These are phyloP conservation scores for Drosophila merina DNA, from an alignment of 2,888 invertebrate genomes.

Conservation along the genomic window DNA sequence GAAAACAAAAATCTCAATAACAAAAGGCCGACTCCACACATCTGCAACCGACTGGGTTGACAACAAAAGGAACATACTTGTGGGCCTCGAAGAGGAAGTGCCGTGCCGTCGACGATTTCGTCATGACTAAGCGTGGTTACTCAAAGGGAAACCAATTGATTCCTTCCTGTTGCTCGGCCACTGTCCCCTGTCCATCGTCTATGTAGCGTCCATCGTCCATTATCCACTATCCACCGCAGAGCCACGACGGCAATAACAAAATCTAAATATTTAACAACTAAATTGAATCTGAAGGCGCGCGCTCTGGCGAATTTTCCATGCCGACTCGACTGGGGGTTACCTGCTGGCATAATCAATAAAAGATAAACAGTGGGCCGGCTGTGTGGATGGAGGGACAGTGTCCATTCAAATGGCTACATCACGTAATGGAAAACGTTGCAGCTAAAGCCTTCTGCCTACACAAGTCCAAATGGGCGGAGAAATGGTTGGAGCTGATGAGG, in stretches of 20 bases:
- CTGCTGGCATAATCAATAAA: slow-evolving; percentile 73
- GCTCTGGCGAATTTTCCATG: slow-evolving; percentile 72
- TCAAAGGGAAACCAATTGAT: slow-evolving; percentile 76
- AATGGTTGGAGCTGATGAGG: slow-evolving; percentile 2
- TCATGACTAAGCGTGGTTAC: slow-evolving; percentile 66
- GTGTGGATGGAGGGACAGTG: slow-evolving; percentile 5
- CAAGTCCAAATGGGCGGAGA: slow-evolving; percentile 30
- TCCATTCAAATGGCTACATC: slow-evolving; percentile 64
- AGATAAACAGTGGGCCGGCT: slow-evolving; percentile 69
- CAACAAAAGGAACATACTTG: slow-evolving; percentile 66
- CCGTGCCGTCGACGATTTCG: slow-evolving; percentile 62
- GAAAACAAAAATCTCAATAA: slow-evolving; percentile 35
- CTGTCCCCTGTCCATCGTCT: background rate
- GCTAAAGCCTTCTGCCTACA: slow-evolving; percentile 41
- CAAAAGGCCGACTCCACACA: slow-evolving; percentile 44
- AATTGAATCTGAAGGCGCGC: slow-evolving; percentile 73
- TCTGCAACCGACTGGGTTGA: slow-evolving; percentile 10
- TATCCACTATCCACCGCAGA: slow-evolving; percentile 19
- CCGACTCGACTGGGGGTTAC: slow-evolving; percentile 45
- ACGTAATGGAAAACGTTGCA: slow-evolving; percentile 72
- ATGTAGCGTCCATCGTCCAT: slow-evolving; percentile 1
- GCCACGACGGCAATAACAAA: slow-evolving; percentile 53
- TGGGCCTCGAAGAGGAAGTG: slow-evolving; percentile 60
- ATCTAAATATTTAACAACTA: slow-evolving; percentile 79
- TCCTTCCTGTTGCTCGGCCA: slow-evolving; percentile 66